Evolutionary conservation across 2,113 vertebrate species (phyloP).

Genomic region (Bubalus kerabau): DNA sequence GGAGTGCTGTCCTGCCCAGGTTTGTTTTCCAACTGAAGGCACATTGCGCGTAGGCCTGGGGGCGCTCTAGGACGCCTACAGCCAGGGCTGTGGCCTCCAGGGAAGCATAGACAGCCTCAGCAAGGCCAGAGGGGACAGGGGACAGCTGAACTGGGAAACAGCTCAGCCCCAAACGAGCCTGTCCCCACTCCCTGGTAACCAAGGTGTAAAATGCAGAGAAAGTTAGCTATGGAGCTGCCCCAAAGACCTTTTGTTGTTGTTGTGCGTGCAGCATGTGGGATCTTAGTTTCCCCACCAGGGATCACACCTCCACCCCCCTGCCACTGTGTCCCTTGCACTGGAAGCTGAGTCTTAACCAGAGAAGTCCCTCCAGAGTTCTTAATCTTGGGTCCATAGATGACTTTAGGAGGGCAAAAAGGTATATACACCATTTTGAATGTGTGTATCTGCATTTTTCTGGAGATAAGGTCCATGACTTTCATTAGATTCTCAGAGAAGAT

Average conservation of each 20-base stretch:
- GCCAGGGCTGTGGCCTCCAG: not conserved
- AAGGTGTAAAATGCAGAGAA: not conserved
- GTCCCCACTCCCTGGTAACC: not conserved
- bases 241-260: not conserved
- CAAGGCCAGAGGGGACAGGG: not conserved
- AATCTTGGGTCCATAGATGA: not conserved
- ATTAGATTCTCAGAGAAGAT: not conserved
- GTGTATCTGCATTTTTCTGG: not conserved
- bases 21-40: not conserved
- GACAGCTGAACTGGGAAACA: not conserved
- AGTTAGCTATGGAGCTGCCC: not conserved
- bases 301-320: not conserved
- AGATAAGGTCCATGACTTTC: not conserved
- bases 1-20: not conserved
- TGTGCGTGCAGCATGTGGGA: accelerated
- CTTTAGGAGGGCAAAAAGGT: not conserved
- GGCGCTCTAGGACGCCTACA: not conserved
- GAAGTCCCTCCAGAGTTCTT: not conserved
- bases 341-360: not conserved
- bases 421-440: not conserved
- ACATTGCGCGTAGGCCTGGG: not conserved
- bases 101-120: not conserved
- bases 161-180: not conserved
- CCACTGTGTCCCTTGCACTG: not conserved
- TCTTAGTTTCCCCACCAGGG: not conserved